A percentile compares a stretch with the other conserved stretches of the same genome.
Evolutionary conservation across 2,888 invertebrate genomes (phyloP).

Genomic region (Platycheirus rosarum): DNA sequence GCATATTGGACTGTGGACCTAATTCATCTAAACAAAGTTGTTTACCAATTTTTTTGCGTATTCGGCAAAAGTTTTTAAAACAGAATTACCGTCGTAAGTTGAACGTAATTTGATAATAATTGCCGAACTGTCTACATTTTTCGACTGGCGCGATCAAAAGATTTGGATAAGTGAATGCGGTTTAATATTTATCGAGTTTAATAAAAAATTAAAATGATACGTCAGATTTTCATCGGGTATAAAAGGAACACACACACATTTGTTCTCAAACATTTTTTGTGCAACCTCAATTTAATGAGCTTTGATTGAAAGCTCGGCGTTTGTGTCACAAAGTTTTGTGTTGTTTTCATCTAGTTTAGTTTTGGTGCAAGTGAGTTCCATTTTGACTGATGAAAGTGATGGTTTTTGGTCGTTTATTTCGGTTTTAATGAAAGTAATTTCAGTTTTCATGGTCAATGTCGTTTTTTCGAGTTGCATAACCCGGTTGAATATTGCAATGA

Average conservation of each 20-base stretch:
- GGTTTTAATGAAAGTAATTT: too few relatives aligned
- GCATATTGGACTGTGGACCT: neutral
- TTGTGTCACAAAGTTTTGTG: too few relatives aligned
- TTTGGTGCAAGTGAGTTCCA: too few relatives aligned
- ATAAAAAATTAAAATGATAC: neutral
- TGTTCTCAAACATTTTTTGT: neutral
- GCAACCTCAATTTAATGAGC: too few relatives aligned
- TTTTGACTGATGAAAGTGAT: too few relatives aligned
- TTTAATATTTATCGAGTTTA: neutral
- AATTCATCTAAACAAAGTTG: neutral
- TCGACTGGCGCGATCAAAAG: neutral
- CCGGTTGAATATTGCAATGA: too few relatives aligned
- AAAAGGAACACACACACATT: neutral
- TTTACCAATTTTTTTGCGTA: neutral
- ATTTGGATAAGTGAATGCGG: neutral
- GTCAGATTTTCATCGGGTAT: neutral
- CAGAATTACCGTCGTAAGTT: neutral
- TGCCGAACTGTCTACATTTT: neutral
- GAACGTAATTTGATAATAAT: neutral
- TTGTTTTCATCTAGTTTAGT: too few relatives aligned
- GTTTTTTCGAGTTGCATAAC: too few relatives aligned
- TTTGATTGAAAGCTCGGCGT: too few relatives aligned
- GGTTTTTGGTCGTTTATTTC: too few relatives aligned
- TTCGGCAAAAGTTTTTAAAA: neutral
- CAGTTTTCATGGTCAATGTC: too few relatives aligned